These are phyloP conservation scores for Drosophila subobscura DNA, from an alignment of 1,140 invertebrate genomes.

Conservation along the genomic window DNA sequence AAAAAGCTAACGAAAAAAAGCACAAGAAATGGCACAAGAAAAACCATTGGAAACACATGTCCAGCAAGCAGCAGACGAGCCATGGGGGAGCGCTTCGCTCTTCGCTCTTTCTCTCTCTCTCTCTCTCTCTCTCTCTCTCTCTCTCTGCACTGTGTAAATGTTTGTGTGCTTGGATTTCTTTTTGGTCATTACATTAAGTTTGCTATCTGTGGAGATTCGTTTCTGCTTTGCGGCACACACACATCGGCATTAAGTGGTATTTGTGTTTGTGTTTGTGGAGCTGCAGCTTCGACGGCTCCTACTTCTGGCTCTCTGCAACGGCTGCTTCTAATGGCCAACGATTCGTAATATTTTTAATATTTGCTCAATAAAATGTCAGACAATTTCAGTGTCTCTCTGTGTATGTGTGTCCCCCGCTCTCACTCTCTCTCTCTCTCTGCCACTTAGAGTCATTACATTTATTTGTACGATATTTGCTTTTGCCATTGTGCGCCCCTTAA, in stretches of 20 bases:
- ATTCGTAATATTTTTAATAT: slow-evolving; percentile 81
- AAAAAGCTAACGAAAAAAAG: slow-evolving; percentile 10
- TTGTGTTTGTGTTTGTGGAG: slow-evolving; percentile 32
- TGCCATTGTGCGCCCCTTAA: slow-evolving; percentile 17
- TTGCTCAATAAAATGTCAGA: slow-evolving; percentile 79
- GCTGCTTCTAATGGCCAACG: slow-evolving; percentile 75
- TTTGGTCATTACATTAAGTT: slow-evolving; percentile 75
- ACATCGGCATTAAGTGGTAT: slow-evolving; percentile 65
- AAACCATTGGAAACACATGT: slow-evolving; percentile 80
- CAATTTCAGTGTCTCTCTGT: slow-evolving; percentile 55
- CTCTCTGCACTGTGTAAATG: slow-evolving; percentile 45
- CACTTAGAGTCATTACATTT: slow-evolving; percentile 79
- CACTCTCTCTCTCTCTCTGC: slow-evolving; percentile 8
- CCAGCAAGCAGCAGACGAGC: slow-evolving; percentile 44
- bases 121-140: slow-evolving; percentile 17
- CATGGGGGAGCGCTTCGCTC: slow-evolving; percentile 15
- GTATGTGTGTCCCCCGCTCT: slow-evolving; percentile 13
- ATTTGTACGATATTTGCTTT: slow-evolving; percentile 55
- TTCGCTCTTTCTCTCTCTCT: slow-evolving; percentile 10
- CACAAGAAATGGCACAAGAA: slow-evolving; percentile 17
- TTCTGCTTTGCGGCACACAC: slow-evolving; percentile 43
- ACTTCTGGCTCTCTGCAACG: slow-evolving; percentile 32
- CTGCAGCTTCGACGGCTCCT: slow-evolving; percentile 3
- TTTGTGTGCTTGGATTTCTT: slow-evolving; percentile 68
- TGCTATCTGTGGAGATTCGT: slow-evolving; percentile 56